Conservation (phyloP, 2,113 vertebrate species). For the Pelusios castaneus region DNA sequence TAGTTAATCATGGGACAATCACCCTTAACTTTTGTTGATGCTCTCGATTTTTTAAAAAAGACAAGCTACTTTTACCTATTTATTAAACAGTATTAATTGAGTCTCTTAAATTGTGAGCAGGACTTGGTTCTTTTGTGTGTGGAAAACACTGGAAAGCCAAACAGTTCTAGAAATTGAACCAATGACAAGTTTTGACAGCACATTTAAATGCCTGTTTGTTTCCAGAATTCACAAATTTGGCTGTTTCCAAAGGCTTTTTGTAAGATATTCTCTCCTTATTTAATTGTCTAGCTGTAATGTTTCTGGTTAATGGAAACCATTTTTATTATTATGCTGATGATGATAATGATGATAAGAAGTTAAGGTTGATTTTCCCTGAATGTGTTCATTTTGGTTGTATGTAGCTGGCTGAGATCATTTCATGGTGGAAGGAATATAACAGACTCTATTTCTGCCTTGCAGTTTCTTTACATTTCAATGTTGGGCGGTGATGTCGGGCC, state of each 20-base stretch:
- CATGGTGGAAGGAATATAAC: not conserved
- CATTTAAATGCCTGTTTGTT: not conserved
- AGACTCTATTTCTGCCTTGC: not conserved
- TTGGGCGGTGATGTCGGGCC: constrained; percentile 16
- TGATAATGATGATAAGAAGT: not conserved
- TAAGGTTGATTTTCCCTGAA: constrained; percentile 41
- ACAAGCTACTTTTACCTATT: constrained; percentile 71
- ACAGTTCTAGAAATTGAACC: accelerated
- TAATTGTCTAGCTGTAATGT: not conserved
- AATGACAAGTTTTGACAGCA: not conserved
- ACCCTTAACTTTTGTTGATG: constrained; percentile 72
- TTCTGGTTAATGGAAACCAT: not conserved
- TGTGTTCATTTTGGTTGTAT: not conserved
- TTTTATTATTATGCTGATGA: accelerated
- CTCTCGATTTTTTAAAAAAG: constrained; percentile 36
- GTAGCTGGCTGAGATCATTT: not conserved
- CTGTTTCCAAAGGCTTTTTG: not conserved
- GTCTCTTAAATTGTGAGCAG: constrained; percentile 66
- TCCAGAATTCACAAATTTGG: not conserved
- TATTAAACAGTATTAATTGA: constrained; percentile 76
- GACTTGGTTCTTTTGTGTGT: constrained; percentile 54
- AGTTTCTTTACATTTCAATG: not conserved
- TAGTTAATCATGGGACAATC: constrained; percentile 81
- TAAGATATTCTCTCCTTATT: not conserved
- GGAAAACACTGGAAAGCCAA: not conserved